Evolutionary conservation across 1,140 invertebrate species (phyloP).

Genomic region (Sogatella furcifera): DNA sequence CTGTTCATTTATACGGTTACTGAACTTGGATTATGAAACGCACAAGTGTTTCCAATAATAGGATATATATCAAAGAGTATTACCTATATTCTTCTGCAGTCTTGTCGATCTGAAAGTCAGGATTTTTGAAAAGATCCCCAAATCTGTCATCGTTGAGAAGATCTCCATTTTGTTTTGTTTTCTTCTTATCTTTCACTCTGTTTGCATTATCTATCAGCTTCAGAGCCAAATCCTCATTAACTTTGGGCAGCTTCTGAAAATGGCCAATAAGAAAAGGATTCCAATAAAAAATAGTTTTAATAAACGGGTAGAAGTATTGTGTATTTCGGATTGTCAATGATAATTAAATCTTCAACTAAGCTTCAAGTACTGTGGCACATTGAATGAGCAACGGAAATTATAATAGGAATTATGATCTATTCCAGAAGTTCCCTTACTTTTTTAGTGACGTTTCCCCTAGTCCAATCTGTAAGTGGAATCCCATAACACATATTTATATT

Average conservation of each 20-base stretch:
- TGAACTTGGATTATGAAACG: neutral
- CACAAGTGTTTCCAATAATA: neutral
- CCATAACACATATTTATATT: too few species aligned
- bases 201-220: constrained; percentile 60
- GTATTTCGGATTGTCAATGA: too few species aligned
- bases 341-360: too few species aligned
- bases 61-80: neutral
- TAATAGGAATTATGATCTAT: too few species aligned
- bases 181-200: constrained; percentile 47
- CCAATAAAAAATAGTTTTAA: too few species aligned
- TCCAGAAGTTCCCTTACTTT: too few species aligned
- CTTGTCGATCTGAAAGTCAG: constrained; percentile 88
- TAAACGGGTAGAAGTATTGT: too few species aligned
- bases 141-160: constrained; percentile 82
- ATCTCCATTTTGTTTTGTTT: constrained; percentile 47
- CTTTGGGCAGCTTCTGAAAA: constrained; percentile 55
- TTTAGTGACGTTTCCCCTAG: too few species aligned
- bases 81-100: constrained; percentile 68
- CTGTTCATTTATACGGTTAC: neutral
- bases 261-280: too few species aligned
- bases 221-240: constrained; percentile 77
- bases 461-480: too few species aligned
- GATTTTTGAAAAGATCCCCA: constrained; percentile 79
- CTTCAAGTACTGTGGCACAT: too few species aligned
- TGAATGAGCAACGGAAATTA: too few species aligned